A percentile compares a stretch with the other conserved stretches of the same genome.
These are phyloP conservation scores for Stenchaetothrips biformis DNA, from an alignment of 2,888 invertebrate species.

Conservation along the genomic window DNA sequence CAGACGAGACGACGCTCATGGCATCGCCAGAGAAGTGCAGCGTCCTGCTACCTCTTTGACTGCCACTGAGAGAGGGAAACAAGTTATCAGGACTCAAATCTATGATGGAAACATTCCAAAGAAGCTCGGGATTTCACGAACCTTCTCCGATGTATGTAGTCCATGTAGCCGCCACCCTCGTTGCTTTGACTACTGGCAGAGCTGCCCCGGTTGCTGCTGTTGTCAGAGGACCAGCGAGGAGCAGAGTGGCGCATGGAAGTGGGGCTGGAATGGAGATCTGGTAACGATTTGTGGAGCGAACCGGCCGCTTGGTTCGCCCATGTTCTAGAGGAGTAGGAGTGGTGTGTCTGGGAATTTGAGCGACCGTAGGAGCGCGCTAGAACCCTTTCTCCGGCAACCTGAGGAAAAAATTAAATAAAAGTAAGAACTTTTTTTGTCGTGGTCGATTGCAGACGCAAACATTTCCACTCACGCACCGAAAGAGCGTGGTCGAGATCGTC, in stretches of 20 bases:
- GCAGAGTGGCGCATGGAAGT: background rate
- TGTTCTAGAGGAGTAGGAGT: background rate
- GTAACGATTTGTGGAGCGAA: slow-evolving; percentile 70
- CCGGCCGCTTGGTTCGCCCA: slow-evolving; percentile 43
- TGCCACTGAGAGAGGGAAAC: background rate
- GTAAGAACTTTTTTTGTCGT: background rate
- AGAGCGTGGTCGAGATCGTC: background rate
- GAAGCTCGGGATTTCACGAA: background rate
- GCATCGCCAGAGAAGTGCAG: slow-evolving; percentile 41
- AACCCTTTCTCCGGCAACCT: slow-evolving; percentile 28
- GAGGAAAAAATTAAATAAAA: background rate
- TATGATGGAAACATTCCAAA: too few relatives aligned
- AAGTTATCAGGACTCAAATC: background rate
- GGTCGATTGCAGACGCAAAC: background rate
- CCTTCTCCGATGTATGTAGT: background rate
- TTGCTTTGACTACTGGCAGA: background rate
- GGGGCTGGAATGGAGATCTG: slow-evolving; percentile 58
- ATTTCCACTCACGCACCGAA: background rate
- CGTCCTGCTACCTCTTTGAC: background rate
- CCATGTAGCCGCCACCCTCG: background rate
- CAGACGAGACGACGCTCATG: slow-evolving; percentile 45
- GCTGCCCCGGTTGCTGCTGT: slow-evolving; percentile 7
- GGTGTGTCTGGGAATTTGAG: background rate
- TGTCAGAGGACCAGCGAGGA: background rate
- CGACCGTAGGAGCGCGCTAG: background rate